phyloP scores from a whole-genome alignment of 1,140 invertebrate genomes.

The Drosophila arawakana region DNA sequence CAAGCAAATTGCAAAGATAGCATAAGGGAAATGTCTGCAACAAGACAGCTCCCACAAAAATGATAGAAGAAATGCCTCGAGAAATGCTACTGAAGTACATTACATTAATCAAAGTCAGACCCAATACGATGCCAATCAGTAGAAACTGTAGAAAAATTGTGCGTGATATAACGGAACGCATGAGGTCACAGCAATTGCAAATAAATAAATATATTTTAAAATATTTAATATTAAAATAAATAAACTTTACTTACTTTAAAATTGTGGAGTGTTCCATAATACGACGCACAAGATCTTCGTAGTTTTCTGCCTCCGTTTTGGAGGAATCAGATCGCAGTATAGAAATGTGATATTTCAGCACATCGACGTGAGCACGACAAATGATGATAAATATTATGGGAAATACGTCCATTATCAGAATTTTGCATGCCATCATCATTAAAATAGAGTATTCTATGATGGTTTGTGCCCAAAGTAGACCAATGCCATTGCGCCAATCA shows the following conservation, averaged over 20 bases:
- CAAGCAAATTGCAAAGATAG: conserved; percentile 14
- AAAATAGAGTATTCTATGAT: conserved; percentile 3
- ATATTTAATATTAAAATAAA: neutral
- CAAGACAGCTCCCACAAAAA: neutral
- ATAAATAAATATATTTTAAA: neutral
- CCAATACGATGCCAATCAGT: conserved; percentile 9
- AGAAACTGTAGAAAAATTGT: conserved; percentile 24
- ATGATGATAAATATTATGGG: conserved; percentile 34
- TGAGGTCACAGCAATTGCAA: neutral
- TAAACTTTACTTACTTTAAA: conserved; percentile 30
- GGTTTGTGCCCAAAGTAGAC: neutral
- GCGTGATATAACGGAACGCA: conserved; percentile 8
- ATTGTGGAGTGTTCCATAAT: conserved; percentile 54
- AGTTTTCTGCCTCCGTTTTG: conserved; percentile 41
- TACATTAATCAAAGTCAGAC: conserved; percentile 7
- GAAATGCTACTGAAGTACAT: neutral
- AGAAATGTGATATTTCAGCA: conserved; percentile 50
- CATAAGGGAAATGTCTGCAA: conserved; percentile 31
- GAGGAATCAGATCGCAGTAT: conserved; percentile 30
- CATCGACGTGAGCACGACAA: conserved; percentile 47
- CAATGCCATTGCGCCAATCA: conserved; percentile 16
- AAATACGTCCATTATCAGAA: conserved; percentile 40
- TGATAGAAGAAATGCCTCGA: neutral
- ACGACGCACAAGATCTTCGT: conserved; percentile 52
- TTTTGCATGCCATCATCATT: neutral